Base-by-base conservation (phyloP, 2,113 vertebrate genomes). In the Morone chrysops region DNA sequence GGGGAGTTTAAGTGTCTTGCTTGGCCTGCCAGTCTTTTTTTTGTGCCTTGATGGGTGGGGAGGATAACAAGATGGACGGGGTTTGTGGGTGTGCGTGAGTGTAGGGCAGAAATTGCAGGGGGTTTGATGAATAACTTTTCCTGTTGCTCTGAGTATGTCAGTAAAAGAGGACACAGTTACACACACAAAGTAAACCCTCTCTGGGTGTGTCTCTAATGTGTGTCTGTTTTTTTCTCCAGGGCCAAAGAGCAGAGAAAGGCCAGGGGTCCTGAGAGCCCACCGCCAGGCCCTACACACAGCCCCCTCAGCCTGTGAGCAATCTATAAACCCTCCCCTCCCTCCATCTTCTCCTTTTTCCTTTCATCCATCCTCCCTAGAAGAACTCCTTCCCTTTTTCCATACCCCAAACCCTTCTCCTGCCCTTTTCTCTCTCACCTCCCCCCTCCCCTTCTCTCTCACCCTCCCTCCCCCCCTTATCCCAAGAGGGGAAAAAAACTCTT, bases 191-290 rank as follows among this genome's bases (percentile, higher is more conserved):
- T 16, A 60, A 36, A 12, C 31, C 6, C 11, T 2, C 17, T 65
- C 41, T 88, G 66, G 51, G 12, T 78, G 45, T 80, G 62, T 88
- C 53, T 84, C 70, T 91, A 70, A 86, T 78, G 16, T 90, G 40
- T 83, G 40, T 94, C 93, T 93, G 94, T 91, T 79, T 92, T 93
- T 67, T 93, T 70, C 94, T 95, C 82, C 96, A 99, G 98, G 97
- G 98, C 94, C 97, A 99, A 96, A 98, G 97, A 99, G 97, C 97
- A 98, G 97, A 98, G 96, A 99, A 99, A 96, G 98, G 97, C 96
- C 97, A 99, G 97, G 97, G 98, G 96, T 99, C 98, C 96, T 99
- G 98, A 99, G 97, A 96, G 95, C 89, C 93, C 92, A 89, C 95
- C 96, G 0, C 72, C 87, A 81, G 91, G 84, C 87, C 86, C 94